These are phyloP conservation scores for Puntigrus tetrazona DNA, from an alignment of 2,113 vertebrate genomes.

Conservation along the genomic window DNA sequence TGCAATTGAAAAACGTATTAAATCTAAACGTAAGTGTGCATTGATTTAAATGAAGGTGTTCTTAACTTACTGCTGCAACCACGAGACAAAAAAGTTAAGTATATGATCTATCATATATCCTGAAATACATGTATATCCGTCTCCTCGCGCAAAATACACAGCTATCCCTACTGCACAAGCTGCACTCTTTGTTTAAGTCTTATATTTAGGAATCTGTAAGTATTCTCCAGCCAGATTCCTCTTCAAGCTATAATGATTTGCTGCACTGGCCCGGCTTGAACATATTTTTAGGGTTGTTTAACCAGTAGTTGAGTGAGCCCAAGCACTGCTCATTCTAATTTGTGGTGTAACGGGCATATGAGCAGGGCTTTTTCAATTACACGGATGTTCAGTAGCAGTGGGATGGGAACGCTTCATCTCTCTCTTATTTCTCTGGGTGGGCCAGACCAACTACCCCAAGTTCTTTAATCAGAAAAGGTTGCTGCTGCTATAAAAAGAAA, in stretches of 20 bases:
- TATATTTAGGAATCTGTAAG: slow-evolving; percentile 5
- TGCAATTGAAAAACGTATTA: no score
- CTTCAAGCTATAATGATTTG: slow-evolving; percentile 38
- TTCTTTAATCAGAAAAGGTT: slow-evolving; percentile 67
- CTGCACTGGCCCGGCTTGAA: slow-evolving; percentile 1
- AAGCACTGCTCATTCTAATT: slow-evolving; percentile 73
- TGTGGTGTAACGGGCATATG: slow-evolving; percentile 73
- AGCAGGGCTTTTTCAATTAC: slow-evolving; percentile 71
- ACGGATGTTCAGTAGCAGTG: slow-evolving; percentile 66
- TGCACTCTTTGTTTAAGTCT: not conserved
- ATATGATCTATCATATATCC: not conserved
- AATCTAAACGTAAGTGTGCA: no score
- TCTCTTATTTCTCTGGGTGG: slow-evolving; percentile 74
- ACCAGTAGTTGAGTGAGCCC: slow-evolving; percentile 69
- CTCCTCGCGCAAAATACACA: not conserved
- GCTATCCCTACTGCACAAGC: not conserved
- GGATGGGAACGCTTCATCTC: slow-evolving; percentile 57
- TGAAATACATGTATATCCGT: not conserved
- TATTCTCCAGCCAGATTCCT: slow-evolving; percentile 4
- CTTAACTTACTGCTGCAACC: not conserved
- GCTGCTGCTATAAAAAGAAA: slow-evolving; percentile 70
- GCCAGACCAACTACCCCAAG: slow-evolving; percentile 59
- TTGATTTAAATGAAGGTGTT: no score
- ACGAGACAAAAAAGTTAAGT: not conserved
- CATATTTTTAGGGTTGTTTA: slow-evolving; percentile 72